Evolutionary conservation across 37 sponge, comb jelly and placozoan species (phyloP).

Genomic region (Sycon ciliatum): DNA sequence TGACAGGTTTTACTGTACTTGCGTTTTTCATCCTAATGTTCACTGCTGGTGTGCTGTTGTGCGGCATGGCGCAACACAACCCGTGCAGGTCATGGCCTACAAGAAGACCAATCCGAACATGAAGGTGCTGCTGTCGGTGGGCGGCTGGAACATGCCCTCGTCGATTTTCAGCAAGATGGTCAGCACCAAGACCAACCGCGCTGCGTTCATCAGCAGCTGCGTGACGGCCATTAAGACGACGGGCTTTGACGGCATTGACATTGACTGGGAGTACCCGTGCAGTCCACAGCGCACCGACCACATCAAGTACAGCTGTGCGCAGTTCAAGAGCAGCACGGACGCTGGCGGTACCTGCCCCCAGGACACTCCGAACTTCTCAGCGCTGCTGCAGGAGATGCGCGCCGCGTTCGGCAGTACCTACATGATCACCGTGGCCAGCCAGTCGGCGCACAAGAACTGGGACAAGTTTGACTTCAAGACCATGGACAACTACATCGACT

Average conservation of each 20-base stretch:
- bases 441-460: not conserved
- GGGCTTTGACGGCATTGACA: slow-evolving; percentile 20
- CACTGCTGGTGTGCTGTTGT: too few species aligned
- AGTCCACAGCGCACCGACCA: not conserved
- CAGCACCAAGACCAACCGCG: not conserved
- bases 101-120: not conserved
- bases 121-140: slow-evolving; percentile 20
- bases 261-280: slow-evolving; percentile 31
- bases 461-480: not conserved
- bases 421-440: slow-evolving; percentile 11
- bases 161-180: slow-evolving; percentile 25
- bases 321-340: not conserved
- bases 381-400: slow-evolving; percentile 16
- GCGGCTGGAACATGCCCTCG: slow-evolving; percentile 22
- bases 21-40: too few species aligned
- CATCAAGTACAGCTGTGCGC: not conserved
- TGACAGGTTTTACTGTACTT: too few species aligned
- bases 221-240: not conserved
- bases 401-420: not conserved
- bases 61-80: not conserved
- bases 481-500: slow-evolving; percentile 20
- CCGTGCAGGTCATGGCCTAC: slow-evolving; percentile 2
- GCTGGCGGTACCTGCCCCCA: slow-evolving; percentile 28
- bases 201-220: slow-evolving; percentile 13
- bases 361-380: slow-evolving; percentile 2